A percentile compares a stretch with the other conserved stretches of the same genome.
Conservation (phyloP, 1,140 invertebrate species). For the Cryptotermes secundus region DNA sequence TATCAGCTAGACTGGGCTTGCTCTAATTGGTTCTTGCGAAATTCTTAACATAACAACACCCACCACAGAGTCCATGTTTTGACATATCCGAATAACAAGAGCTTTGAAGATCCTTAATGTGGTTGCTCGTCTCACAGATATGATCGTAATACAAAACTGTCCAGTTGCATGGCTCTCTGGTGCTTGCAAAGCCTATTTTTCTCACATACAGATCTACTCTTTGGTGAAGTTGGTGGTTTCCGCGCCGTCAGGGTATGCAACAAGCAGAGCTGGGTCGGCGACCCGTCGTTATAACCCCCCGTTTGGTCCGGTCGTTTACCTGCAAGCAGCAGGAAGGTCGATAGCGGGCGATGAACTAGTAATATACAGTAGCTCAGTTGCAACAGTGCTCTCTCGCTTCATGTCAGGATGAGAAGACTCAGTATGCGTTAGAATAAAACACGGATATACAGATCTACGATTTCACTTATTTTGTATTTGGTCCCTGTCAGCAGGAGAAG, state of each 20-base stretch:
- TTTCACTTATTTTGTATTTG: too few species aligned
- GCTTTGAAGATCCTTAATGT: too few species aligned
- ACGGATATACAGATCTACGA: too few species aligned
- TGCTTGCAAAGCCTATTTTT: background rate
- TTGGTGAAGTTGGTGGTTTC: background rate
- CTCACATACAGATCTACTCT: too few species aligned
- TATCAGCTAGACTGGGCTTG: too few species aligned
- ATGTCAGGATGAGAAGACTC: background rate
- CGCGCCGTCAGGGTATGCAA: background rate
- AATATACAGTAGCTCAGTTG: background rate
- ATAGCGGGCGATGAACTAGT: background rate
- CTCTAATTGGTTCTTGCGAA: too few species aligned
- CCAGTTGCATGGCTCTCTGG: background rate
- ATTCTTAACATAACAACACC: too few species aligned
- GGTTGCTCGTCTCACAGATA: too few species aligned
- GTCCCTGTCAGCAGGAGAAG: too few species aligned
- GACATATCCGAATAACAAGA: too few species aligned
- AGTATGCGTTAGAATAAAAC: background rate
- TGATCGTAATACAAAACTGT: background rate
- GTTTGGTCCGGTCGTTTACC: constrained; percentile 13
- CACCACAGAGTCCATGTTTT: too few species aligned
- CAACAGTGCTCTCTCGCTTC: background rate
- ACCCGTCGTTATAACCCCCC: background rate
- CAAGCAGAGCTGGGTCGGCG: background rate
- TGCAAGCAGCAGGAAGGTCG: background rate